Evolutionary conservation across 2,113 vertebrate genomes (phyloP), one percentile per base, ranked within the genome.

Genomic region (Albula goreensis): DNA sequence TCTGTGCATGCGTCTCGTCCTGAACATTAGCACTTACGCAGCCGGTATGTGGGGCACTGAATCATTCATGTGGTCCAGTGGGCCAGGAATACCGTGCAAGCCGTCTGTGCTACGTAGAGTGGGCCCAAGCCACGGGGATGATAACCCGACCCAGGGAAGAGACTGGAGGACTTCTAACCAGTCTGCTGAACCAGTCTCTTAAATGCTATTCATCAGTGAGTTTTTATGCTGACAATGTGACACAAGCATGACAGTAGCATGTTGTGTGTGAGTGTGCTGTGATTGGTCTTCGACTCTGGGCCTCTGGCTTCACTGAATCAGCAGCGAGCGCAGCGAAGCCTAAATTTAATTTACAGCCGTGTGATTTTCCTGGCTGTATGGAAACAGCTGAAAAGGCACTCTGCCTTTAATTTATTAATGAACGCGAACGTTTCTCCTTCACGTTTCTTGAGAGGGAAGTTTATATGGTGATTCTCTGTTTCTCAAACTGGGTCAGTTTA

Each of bases 21-120:
- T 82, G 31, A 82, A 84, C 86, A 50, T 63, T 50, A 78, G 48
- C 51, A 78, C 70, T 74, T 74, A 74, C 22, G 8, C 70, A 31
- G 66, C 48, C 51, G 78, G 52, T 79, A 49, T 89, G 78, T 89
- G 85, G 87, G 86, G 88, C 87, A 90, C 82, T 92, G 88, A 92
- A 92, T 91, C 89, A 91, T 92, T 87, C 74, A 92, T 85, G 51
- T 60, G 17, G 77, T 48, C 83, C 15, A 87, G 89, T 88, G 88
- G 83, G 85, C 70, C 51, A 87, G 85, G 66, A 83, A 57, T 88
- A 25, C 13, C 49, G 50, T 81, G 17, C 63, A 51, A 31, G 50
- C 12, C n/a, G 50, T 82, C 41, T 80, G 78, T 80, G 2, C 11
- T 82, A 17, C 17, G 15, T 25, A n/a, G 80, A 25, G 48, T 80